Evolutionary conservation across 2,888 invertebrate genomes (phyloP).

Genomic region (Synergus japonicus): DNA sequence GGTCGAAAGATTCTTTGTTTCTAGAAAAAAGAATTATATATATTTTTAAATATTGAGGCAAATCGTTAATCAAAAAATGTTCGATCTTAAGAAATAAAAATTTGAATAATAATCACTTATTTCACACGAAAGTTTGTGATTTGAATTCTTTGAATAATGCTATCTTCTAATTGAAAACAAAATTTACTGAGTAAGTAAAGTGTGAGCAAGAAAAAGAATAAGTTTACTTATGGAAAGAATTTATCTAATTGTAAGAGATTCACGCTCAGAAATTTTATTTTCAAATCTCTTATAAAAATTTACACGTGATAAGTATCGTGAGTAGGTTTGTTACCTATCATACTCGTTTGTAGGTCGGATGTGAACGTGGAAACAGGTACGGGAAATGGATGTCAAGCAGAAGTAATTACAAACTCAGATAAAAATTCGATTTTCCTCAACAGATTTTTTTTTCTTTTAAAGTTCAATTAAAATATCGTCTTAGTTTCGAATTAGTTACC

Average conservation of each 20-base stretch:
- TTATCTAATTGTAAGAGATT: neutral
- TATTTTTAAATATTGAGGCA: no score
- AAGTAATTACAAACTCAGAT: neutral
- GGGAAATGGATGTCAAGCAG: neutral
- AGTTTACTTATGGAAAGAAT: neutral
- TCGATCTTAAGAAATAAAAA: neutral
- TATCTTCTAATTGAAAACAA: no score
- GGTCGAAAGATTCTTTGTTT: no score
- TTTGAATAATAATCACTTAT: neutral
- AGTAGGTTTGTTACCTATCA: conserved; percentile 3
- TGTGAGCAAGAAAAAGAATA: neutral
- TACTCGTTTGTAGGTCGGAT: conserved; percentile 6
- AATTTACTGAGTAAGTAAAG: no score
- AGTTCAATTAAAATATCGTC: neutral
- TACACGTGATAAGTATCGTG: conserved; percentile 24
- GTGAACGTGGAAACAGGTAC: neutral
- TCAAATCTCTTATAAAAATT: conserved; percentile 24
- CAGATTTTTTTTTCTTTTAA: neutral
- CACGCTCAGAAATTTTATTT: neutral
- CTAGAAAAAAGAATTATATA: no score
- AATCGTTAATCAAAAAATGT: neutral
- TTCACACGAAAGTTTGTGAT: neutral
- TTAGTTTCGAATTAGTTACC: neutral
- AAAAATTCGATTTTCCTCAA: neutral
- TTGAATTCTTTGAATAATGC: no score